Conservation (phyloP, 2,888 invertebrate species). For the Anorthoa munda region DNA sequence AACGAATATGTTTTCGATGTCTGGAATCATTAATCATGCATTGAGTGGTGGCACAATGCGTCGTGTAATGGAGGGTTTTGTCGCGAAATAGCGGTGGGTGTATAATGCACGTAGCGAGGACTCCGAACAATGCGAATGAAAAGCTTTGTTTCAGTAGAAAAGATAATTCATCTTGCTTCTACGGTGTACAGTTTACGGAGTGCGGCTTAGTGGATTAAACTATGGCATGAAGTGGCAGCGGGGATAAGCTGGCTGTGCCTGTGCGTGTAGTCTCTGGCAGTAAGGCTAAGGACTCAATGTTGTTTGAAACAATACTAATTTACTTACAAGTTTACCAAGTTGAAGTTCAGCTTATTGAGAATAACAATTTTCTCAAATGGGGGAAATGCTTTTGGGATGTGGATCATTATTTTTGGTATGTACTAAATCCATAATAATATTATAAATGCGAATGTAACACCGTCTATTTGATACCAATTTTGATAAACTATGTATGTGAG, state of each 20-base stretch:
- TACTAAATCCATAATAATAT: too few species aligned
- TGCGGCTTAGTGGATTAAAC: slow-evolving; percentile 59
- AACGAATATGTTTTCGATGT: slow-evolving; percentile 87
- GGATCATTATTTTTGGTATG: neutral
- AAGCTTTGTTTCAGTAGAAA: slow-evolving; percentile 77
- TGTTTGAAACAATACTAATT: slow-evolving; percentile 50
- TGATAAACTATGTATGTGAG: too few species aligned
- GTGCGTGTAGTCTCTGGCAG: slow-evolving; percentile 15
- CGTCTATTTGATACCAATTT: too few species aligned
- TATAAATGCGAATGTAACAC: neutral
- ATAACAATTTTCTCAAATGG: neutral
- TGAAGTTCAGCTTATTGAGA: neutral
- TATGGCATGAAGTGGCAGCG: slow-evolving; percentile 33
- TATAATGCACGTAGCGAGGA: slow-evolving; percentile 73
- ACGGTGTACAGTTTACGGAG: slow-evolving; percentile 57
- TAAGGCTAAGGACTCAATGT: neutral
- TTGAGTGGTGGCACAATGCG: slow-evolving; percentile 85
- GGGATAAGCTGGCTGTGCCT: slow-evolving; percentile 17
- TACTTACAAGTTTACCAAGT: slow-evolving; percentile 5
- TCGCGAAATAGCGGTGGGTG: slow-evolving; percentile 77
- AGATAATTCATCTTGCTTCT: slow-evolving; percentile 77
- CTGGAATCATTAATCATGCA: slow-evolving; percentile 87
- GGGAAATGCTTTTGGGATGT: neutral
- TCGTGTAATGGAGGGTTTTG: slow-evolving; percentile 85
- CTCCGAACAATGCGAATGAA: slow-evolving; percentile 73